These are phyloP conservation scores for Priapulus caudatus DNA, from an alignment of 2,888 invertebrate species.

Conservation along the genomic window DNA sequence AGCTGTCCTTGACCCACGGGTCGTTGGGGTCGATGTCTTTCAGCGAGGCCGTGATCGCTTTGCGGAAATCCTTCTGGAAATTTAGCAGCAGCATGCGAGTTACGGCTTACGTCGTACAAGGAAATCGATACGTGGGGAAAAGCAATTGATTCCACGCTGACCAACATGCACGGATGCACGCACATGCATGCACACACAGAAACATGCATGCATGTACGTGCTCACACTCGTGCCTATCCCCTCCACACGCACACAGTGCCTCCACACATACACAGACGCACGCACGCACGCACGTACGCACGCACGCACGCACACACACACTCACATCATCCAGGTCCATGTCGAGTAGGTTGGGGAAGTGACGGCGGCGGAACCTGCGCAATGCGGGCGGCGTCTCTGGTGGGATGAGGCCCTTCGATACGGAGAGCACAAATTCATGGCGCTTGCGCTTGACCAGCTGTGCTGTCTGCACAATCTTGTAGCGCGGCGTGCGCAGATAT, in stretches of 20 bases:
- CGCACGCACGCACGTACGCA: too few relatives aligned
- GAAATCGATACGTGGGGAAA: too few relatives aligned
- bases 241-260: too few relatives aligned
- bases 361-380: slow-evolving; percentile 42
- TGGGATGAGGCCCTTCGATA: slow-evolving; percentile 46
- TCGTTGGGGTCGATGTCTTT: slow-evolving; percentile 44
- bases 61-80: slow-evolving; percentile 11
- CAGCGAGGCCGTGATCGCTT: slow-evolving; percentile 23
- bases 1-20: slow-evolving; percentile 45
- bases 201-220: too few relatives aligned
- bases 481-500: slow-evolving; percentile 50
- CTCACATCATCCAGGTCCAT: slow-evolving; percentile 41
- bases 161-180: too few relatives aligned
- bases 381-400: slow-evolving; percentile 51
- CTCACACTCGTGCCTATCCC: too few relatives aligned
- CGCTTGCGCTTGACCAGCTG: slow-evolving; percentile 48
- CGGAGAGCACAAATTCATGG: slow-evolving; percentile 51
- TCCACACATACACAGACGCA: too few relatives aligned
- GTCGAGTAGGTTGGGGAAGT: slow-evolving; percentile 37
- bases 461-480: slow-evolving; percentile 50
- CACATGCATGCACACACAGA: too few relatives aligned
- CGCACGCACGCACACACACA: too few relatives aligned
- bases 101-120: not conserved
- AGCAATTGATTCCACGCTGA: too few relatives aligned
- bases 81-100: not conserved